These are phyloP conservation scores for Gastrophysa polygoni DNA, from an alignment of 2,888 invertebrate species.

Conservation along the genomic window DNA sequence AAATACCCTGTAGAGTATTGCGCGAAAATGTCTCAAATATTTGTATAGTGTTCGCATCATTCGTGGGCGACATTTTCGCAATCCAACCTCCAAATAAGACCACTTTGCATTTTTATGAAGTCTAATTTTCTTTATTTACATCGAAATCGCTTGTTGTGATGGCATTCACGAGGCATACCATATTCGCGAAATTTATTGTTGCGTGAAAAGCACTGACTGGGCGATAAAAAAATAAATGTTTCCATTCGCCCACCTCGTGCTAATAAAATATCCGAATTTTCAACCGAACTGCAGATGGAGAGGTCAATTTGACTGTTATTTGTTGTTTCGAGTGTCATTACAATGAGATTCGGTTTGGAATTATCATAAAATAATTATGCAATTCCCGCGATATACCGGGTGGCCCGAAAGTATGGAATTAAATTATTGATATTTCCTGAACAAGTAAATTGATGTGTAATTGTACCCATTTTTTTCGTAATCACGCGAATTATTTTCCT, in stretches of 20 bases:
- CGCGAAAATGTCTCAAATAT: neutral
- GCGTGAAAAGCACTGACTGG: slow-evolving; percentile 15
- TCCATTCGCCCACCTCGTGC: neutral
- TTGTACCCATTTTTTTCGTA: no score
- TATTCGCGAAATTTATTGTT: slow-evolving; percentile 14
- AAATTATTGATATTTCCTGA: no score
- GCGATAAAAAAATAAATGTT: neutral
- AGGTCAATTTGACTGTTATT: neutral
- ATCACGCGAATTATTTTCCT: no score
- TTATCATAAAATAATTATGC: neutral
- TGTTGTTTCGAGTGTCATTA: neutral
- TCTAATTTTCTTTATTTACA: slow-evolving; percentile 12
- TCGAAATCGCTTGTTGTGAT: slow-evolving; percentile 14
- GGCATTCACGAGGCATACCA: neutral
- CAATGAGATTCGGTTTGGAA: neutral
- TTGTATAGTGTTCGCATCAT: neutral
- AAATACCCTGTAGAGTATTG: no score
- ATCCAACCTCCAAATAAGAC: slow-evolving; percentile 28
- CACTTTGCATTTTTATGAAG: slow-evolving; percentile 21
- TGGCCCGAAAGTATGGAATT: no score
- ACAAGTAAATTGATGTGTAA: no score
- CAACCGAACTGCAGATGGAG: neutral
- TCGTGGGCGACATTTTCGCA: slow-evolving; percentile 12
- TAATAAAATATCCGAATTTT: neutral
- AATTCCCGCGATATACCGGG: no score